Base-by-base conservation (phyloP, 1,140 invertebrate species). In the Eciton burchellii region DNA sequence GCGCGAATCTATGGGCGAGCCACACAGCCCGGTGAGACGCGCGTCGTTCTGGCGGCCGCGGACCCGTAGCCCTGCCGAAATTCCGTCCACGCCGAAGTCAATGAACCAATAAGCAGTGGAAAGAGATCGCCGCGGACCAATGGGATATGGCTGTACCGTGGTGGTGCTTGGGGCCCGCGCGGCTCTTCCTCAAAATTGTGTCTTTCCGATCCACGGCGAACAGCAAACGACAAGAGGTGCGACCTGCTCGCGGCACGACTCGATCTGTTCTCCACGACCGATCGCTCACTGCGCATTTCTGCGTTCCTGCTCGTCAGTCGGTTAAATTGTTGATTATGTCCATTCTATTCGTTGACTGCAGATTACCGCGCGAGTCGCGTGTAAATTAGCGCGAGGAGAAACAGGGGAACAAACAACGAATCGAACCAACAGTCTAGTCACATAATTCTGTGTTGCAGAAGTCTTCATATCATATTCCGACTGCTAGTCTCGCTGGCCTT, bases 281-380 rank as follows among this genome's bases (percentile, higher is more conserved):
- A 45, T 4, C n/a, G 2, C 68, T 85, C 77, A 77, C 71, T 49
- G 57, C 11, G 9, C 14, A 0, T 65, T 89, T 29, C 87, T 93
- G 83, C 24, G 66, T 66, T 62, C 92, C 92, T 91, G 68, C 35
- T 92, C 68, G 60, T 11, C 56, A 89, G 87, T 91, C 92, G 90
- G 92, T 93, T 93, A 91, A 94, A 93, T 94, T 93, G 92, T 94
- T 94, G 93, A 94, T 94, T 94, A 94, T 94, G 93, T 93, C 93
- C 93, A 93, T 94, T 93, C 92, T 92, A 89, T 88, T 85, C 89
- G 89, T 84, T 90, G 90, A 92, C 89, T 89, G 70, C 72, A 85
- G 82, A 89, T 89, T 88, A 87, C 65, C 66, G 68, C 41, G 76
- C 29, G 66, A 57, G 52, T 63, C 59, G 65, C 56, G 73, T 84